Percentiles rank a stretch among this genome's conserved stretches.
Conservation (phyloP, 1,140 invertebrate species). For the Pinna nobilis region DNA sequence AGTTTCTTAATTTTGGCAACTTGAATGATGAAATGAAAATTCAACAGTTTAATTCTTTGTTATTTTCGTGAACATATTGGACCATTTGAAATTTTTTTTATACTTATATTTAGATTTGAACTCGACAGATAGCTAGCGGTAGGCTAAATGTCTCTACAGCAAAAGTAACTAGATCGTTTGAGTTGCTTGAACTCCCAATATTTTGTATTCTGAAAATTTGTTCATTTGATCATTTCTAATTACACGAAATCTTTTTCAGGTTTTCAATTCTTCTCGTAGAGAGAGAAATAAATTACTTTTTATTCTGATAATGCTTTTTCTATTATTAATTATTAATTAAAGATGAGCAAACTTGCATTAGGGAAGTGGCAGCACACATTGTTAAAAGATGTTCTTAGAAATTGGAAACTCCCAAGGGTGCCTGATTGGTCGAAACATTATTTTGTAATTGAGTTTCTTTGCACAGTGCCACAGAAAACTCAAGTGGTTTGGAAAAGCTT, state of each 20-base stretch:
- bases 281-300: constrained; percentile 11
- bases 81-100: no score
- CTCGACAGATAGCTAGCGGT: no score
- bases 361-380: constrained; percentile 42
- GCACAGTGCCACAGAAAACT: constrained; percentile 39
- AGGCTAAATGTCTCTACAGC: no score
- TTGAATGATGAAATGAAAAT: no score
- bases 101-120: no score
- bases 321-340: constrained; percentile 51
- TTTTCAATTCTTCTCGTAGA: constrained; percentile 2
- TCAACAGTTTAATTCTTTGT: no score
- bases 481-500: constrained; percentile 29
- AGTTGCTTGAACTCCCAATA: no score
- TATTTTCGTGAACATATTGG: no score
- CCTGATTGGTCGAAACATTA: neutral
- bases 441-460: constrained; percentile 49
- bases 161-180: no score
- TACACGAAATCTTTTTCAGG: constrained; percentile 15
- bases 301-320: constrained; percentile 7
- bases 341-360: constrained; percentile 42
- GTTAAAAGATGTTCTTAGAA: constrained; percentile 46
- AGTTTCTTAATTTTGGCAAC: no score
- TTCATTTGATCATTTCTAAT: constrained; percentile 31
- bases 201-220: no score
- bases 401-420: constrained; percentile 20